Evolutionary conservation across 2,888 invertebrate genomes (phyloP).

Genomic region (Diploptera punctata): DNA sequence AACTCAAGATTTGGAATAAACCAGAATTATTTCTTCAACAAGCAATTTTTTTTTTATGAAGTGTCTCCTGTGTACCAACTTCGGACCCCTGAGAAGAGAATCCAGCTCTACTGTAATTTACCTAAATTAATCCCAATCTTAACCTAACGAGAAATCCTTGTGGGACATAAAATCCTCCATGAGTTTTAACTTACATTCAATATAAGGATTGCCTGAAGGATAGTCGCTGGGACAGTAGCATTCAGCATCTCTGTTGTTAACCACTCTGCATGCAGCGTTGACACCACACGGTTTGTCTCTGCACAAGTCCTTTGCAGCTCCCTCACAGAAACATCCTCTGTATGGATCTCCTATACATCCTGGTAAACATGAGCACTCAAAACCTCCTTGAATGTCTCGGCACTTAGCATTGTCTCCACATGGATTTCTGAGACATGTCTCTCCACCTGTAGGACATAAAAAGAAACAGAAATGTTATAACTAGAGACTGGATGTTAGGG

Average conservation of each 20-base stretch:
- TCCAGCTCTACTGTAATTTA: no score
- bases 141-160: no score
- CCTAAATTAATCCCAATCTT: no score
- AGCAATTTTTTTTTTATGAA: no score
- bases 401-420: constrained; percentile 87
- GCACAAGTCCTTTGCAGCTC: constrained; percentile 72
- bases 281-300: constrained; percentile 79
- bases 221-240: constrained; percentile 85
- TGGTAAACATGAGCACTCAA: constrained; percentile 80
- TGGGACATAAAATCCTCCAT: no score
- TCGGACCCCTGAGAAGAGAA: no score
- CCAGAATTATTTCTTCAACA: no score
- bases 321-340: constrained; percentile 79
- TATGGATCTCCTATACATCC: constrained; percentile 84
- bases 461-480: no score
- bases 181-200: constrained; percentile 87
- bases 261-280: constrained; percentile 80
- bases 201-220: constrained; percentile 84
- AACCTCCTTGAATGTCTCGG: constrained; percentile 74
- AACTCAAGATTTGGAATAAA: no score
- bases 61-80: no score
- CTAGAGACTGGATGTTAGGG: no score
- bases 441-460: constrained; percentile 30
- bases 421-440: constrained; percentile 75
- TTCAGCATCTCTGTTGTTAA: constrained; percentile 68